Evolutionary conservation across 2,888 invertebrate species (phyloP).

Genomic region (Cephus nigrinus): DNA sequence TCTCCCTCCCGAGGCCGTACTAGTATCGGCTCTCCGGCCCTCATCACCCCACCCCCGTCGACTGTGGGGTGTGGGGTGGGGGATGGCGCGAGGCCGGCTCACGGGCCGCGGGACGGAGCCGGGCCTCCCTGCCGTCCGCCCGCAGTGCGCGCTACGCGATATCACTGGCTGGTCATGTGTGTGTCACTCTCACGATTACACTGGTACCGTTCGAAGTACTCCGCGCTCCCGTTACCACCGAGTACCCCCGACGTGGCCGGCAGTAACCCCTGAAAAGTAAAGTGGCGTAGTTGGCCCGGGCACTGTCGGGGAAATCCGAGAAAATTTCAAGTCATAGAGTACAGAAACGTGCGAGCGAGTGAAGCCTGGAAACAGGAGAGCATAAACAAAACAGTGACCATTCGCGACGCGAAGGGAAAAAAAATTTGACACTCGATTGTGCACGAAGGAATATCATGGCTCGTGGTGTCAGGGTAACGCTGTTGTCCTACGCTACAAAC

Average conservation of each 20-base stretch:
- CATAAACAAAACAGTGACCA: neutral
- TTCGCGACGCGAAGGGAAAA: neutral
- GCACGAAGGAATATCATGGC: neutral
- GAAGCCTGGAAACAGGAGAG: neutral
- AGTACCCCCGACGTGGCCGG: slow-evolving; percentile 2
- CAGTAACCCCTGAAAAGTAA: neutral
- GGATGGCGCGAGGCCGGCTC: slow-evolving; percentile 22
- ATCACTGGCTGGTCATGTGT: slow-evolving; percentile 62
- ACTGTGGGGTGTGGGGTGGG: slow-evolving; percentile 16
- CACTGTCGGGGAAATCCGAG: neutral
- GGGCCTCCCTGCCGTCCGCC: slow-evolving; percentile 52
- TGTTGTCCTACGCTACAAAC: neutral
- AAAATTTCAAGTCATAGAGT: neutral
- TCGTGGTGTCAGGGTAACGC: neutral
- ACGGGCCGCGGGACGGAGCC: slow-evolving; percentile 52
- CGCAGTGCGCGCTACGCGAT: slow-evolving; percentile 65
- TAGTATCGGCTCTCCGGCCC: slow-evolving; percentile 10
- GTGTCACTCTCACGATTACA: slow-evolving; percentile 52
- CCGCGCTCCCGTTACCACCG: slow-evolving; percentile 34
- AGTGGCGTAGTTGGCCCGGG: neutral
- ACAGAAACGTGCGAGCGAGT: neutral
- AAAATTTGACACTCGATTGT: neutral
- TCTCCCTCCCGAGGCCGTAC: slow-evolving; percentile 10
- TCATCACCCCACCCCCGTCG: slow-evolving; percentile 17
- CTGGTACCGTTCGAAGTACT: slow-evolving; percentile 41